A percentile compares a stretch with the other conserved stretches of the same genome.
Evolutionary conservation across 2,888 invertebrate genomes (phyloP).

Genomic region (Sinodicranocentrus sp.): DNA sequence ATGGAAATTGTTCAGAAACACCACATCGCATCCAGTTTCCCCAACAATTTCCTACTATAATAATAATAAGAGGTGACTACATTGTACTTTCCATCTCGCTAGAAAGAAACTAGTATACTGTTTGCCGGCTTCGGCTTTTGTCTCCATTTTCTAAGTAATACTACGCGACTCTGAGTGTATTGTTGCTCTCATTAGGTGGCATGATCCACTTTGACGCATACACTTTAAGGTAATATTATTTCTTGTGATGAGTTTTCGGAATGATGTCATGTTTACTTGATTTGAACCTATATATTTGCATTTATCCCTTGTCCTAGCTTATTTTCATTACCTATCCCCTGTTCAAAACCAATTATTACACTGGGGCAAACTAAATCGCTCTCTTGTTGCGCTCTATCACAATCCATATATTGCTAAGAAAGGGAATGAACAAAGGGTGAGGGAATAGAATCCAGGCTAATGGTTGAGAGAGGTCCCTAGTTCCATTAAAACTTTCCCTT

Average conservation of each 20-base stretch:
- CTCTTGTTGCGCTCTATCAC: conserved; percentile 13
- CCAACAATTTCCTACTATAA: too few species aligned
- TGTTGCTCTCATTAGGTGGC: not conserved
- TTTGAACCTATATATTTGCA: too few species aligned
- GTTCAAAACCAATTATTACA: conserved; percentile 32
- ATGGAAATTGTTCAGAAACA: not conserved
- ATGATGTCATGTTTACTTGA: not conserved
- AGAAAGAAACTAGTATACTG: too few species aligned
- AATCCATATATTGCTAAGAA: too few species aligned
- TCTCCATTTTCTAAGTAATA: conserved; percentile 1
- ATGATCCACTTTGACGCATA: conserved; percentile 14
- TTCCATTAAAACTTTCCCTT: conserved; percentile 26
- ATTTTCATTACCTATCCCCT: conserved; percentile 32
- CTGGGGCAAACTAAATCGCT: conserved; percentile 21
- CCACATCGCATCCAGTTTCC: too few species aligned
- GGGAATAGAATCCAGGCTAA: conserved; percentile 29
- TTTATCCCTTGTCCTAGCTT: not conserved
- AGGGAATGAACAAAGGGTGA: not conserved
- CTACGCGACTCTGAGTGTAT: not conserved
- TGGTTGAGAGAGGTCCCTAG: conserved; percentile 38
- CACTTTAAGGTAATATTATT: too few species aligned
- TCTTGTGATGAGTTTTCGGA: too few species aligned
- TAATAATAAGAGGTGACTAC: too few species aligned
- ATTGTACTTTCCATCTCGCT: too few species aligned
- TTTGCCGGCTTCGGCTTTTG: too few species aligned